A percentile compares a stretch with the other conserved stretches of the same genome.
Evolutionary conservation across 1,140 invertebrate genomes (phyloP).

Genomic region (Cotesia glomerata): DNA sequence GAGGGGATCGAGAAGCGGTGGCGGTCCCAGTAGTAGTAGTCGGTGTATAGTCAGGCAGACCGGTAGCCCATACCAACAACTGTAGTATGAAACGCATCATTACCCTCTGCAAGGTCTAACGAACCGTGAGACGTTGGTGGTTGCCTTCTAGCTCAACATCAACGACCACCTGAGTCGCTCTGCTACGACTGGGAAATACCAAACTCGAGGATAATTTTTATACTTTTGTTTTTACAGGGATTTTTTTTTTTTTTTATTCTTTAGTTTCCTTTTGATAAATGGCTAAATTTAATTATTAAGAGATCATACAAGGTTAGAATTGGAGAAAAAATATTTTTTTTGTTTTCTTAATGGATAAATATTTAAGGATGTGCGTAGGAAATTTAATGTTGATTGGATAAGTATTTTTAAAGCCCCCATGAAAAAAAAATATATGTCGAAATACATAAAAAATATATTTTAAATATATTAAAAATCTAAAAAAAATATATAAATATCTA

Average conservation of each 20-base stretch:
- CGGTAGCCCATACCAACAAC: conserved; percentile 2
- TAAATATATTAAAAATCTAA: too few species aligned
- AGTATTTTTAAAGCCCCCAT: too few species aligned
- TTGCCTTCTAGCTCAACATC: conserved; percentile 19
- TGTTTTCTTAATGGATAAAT: too few species aligned
- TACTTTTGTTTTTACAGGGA: background rate
- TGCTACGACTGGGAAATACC: background rate
- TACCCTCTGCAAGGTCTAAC: conserved; percentile 39
- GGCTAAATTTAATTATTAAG: too few species aligned
- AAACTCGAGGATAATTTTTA: background rate
- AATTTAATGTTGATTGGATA: too few species aligned
- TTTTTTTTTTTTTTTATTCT: background rate
- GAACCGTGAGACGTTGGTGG: conserved; percentile 33
- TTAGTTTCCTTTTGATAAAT: background rate
- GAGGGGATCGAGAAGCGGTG: too few species aligned
- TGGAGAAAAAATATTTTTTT: too few species aligned
- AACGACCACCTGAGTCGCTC: conserved; percentile 10
- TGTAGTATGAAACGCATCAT: conserved; percentile 35
- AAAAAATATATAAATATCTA: too few species aligned
- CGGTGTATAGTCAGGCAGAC: conserved; percentile 7
- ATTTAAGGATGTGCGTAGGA: too few species aligned
- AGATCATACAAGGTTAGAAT: too few species aligned
- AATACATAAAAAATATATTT: too few species aligned
- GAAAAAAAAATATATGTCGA: too few species aligned
- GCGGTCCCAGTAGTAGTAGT: conserved; percentile 1